Evolutionary conservation across 2,888 invertebrate genomes (phyloP), one percentile per base, ranked within the genome.

Genomic region (Heterodera filipjevi): DNA sequence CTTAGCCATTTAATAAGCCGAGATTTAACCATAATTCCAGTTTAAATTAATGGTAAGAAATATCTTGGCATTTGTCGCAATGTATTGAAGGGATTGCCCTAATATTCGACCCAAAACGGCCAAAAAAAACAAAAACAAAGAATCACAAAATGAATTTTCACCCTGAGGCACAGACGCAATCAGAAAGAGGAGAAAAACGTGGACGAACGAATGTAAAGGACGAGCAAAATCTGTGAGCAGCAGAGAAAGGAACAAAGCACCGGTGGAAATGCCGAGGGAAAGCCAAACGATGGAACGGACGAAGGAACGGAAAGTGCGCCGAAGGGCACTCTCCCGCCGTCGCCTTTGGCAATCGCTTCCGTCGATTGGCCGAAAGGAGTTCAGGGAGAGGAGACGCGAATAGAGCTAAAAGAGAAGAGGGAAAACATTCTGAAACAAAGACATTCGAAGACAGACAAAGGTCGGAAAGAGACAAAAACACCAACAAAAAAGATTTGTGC

Each of bases 351-450:
- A 46, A 84, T 84, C n/a, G 85, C 53, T 8, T 83, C 80, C 30
- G 83, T 85, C 49, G 85, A 82, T 49, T 83, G 83, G 44, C 85
- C 85, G 81, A 78, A 53, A 82, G 81, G 27, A 44, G 44, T 72
- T 44, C 46, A 59, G n/a, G 46, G 72, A 49, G 30, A 44, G 72
- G 49, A 72, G 49, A 22, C 59, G 74, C 16, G 74, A 53, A 35
- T 32, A 49, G n/a, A 79, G 83, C 35, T 94, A 94, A 90, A 95
- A 95, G 22, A 94, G 95, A 22, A 95, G 39, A 39, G n/a, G n/a
- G n/a, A n/a, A n/a, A n/a, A n/a, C n/a, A n/a, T n/a, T n/a, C 44
- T 44, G 5, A 44, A 44, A 44, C 44, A 44, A n/a, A n/a, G n/a
- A n/a, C n/a, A n/a, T n/a, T n/a, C n/a, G n/a, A n/a, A n/a, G n/a